A percentile compares a stretch with the other conserved stretches of the same genome.
These are phyloP conservation scores for Drosophila pallidifrons DNA, from an alignment of 1,140 invertebrate species.

Conservation along the genomic window DNA sequence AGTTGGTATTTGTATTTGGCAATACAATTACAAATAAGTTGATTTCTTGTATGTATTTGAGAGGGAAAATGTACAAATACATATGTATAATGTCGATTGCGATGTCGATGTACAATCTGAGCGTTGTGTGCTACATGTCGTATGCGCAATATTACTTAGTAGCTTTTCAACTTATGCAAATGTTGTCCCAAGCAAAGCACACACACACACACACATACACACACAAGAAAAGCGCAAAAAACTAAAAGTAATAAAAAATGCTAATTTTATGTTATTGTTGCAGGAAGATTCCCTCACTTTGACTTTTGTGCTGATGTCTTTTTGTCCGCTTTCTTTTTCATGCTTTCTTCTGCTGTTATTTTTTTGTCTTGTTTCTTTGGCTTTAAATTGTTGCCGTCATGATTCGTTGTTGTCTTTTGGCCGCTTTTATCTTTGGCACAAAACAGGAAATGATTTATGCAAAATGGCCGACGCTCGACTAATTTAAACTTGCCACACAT, in stretches of 20 bases:
- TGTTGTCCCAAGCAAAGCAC: slow-evolving; percentile 25
- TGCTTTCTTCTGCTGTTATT: slow-evolving; percentile 16
- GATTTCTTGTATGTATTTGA: slow-evolving; percentile 13
- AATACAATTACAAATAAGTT: slow-evolving; percentile 36
- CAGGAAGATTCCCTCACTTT: slow-evolving; percentile 57
- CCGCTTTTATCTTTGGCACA: slow-evolving; percentile 68
- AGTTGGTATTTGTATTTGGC: slow-evolving; percentile 37
- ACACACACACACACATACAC: neutral
- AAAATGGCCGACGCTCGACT: slow-evolving; percentile 68
- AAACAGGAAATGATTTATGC: slow-evolving; percentile 83
- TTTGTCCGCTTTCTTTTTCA: slow-evolving; percentile 52
- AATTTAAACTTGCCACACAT: slow-evolving; percentile 68
- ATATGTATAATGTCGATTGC: neutral
- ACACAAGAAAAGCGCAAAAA: slow-evolving; percentile 46
- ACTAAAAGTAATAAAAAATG: slow-evolving; percentile 83
- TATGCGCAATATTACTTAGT: slow-evolving; percentile 74
- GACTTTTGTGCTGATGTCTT: slow-evolving; percentile 43
- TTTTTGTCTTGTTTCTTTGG: slow-evolving; percentile 10
- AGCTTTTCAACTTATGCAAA: slow-evolving; percentile 74
- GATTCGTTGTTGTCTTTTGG: slow-evolving; percentile 46
- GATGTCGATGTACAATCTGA: slow-evolving; percentile 7
- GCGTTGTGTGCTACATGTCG: slow-evolving; percentile 52
- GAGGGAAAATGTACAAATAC: neutral
- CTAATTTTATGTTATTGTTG: slow-evolving; percentile 82
- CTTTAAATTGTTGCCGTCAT: slow-evolving; percentile 47